Evolutionary conservation across 2,888 invertebrate species (phyloP), one percentile per base, ranked within the genome.

Genomic region (Maniola hyperantus): DNA sequence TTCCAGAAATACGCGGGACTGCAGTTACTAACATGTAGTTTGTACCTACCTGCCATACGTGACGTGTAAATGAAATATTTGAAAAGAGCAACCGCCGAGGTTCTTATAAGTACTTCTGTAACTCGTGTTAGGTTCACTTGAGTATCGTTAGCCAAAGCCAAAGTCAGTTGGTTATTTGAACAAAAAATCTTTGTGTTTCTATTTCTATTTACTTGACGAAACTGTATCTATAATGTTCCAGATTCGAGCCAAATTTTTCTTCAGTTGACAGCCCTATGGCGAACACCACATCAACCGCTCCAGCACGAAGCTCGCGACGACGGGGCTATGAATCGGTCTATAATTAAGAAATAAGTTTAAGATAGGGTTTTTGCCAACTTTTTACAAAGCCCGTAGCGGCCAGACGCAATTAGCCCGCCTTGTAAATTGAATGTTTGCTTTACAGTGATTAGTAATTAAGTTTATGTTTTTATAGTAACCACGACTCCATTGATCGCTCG

Each of bases 391-490:
- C 77, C 85, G 83, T 86, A 85, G 83, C 84, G 82, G 82, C 83
- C 83, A 84, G 83, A 78, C 81, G 89, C 91, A 91, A 92, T 92
- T 91, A 92, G 88, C 88, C 90, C 84, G 89, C 87, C 91, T 89
- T 86, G 89, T 90, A 91, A 91, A 92, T 92, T 91, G 91, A 91
- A 92, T 92, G 91, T 92, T 92, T 91, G 91, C 91, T 91, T 90
- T 90, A 89, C 87, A 89, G 89, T 89, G 89, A 91, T 91, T 90
- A 89, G 91, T 88, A 91, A 91, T 91, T 91, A 91, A 89, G 84
- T 85, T 85, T 78, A 79, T 80, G 83, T 86, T 90, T 89, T 90
- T 87, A 82, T 85, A 81, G 75, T 74, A 79, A 81, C 76, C 84
- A 83, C 83, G 86, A 85, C 82, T 80, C 77, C 79, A 82, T 77